These are phyloP conservation scores for Patiria pectinifera DNA, from an alignment of 53 echinoderm and acorn worm species.

Conservation along the genomic window DNA sequence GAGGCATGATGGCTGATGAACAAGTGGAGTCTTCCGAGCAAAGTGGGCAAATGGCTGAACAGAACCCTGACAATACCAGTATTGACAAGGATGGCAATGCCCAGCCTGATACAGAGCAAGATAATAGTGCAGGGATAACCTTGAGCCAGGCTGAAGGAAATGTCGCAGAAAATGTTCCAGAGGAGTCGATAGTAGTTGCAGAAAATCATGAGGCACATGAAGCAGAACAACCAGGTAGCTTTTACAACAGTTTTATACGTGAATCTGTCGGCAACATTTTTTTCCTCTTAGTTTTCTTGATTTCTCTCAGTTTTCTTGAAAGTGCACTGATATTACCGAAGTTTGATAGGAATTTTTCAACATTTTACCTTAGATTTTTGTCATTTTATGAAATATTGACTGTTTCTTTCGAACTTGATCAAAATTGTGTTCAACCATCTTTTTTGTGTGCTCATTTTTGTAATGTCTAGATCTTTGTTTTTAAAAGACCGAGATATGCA, in stretches of 20 bases:
- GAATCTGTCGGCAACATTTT: too few relatives aligned
- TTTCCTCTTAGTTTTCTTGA: too few relatives aligned
- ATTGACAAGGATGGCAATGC: background rate
- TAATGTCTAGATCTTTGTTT: too few relatives aligned
- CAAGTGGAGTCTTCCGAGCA: background rate
- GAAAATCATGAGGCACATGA: background rate
- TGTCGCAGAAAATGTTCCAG: background rate
- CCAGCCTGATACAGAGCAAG: background rate
- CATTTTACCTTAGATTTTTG: too few relatives aligned
- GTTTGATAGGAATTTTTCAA: too few relatives aligned
- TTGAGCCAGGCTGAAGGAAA: background rate
- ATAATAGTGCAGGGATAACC: background rate
- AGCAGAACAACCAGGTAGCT: background rate
- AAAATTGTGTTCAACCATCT: background rate
- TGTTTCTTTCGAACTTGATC: background rate
- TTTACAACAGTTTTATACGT: too few relatives aligned
- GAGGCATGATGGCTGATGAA: conserved; percentile 27
- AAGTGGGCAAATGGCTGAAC: background rate
- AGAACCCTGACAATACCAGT: background rate
- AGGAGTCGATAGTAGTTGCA: background rate
- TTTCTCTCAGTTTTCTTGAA: too few relatives aligned
- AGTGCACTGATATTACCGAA: too few relatives aligned
- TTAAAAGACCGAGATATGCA: too few relatives aligned
- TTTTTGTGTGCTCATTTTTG: too few relatives aligned
- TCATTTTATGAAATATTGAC: too few relatives aligned